A percentile compares a stretch with the other conserved stretches of the same genome.
Conservation (phyloP, 2,797 vertebrate genomes). For the Bradypodion pumilum region DNA sequence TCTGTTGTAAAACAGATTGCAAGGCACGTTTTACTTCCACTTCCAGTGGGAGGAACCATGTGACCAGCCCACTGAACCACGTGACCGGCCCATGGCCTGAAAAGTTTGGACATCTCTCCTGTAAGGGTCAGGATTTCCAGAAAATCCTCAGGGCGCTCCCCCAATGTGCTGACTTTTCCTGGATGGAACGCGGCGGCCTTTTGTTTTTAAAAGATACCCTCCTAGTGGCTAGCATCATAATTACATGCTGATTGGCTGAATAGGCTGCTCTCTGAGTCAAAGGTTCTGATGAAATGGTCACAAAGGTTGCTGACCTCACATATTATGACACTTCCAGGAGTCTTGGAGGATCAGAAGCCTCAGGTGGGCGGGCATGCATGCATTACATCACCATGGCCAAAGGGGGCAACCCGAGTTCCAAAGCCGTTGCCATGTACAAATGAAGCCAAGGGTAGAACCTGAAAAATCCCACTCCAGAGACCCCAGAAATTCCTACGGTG, state of each 20-base stretch:
- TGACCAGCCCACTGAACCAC: no score
- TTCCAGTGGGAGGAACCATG: no score
- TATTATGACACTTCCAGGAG: not conserved
- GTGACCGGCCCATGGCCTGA: no score
- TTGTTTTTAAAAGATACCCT: not conserved
- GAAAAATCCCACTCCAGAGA: not conserved
- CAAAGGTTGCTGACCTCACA: constrained; percentile 17
- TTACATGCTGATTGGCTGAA: not conserved
- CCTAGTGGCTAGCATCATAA: not conserved
- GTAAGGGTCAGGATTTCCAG: no score
- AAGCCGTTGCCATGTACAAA: not conserved
- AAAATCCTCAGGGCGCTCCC: no score
- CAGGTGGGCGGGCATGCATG: not conserved
- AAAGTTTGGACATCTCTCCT: no score
- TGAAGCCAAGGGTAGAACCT: not conserved
- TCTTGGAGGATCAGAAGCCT: not conserved
- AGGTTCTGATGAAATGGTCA: constrained; percentile 4
- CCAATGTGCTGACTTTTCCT: not conserved
- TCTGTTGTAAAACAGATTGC: no score
- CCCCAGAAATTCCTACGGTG: not conserved
- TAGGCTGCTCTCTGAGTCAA: not conserved
- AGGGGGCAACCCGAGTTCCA: not conserved
- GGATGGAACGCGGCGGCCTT: not conserved
- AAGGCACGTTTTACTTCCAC: no score
- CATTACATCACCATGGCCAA: not conserved